A percentile compares a stretch with the other conserved stretches of the same genome.
phyloP scores from a whole-genome alignment of 2,113 vertebrate genomes.

The Glaucomys volans region DNA sequence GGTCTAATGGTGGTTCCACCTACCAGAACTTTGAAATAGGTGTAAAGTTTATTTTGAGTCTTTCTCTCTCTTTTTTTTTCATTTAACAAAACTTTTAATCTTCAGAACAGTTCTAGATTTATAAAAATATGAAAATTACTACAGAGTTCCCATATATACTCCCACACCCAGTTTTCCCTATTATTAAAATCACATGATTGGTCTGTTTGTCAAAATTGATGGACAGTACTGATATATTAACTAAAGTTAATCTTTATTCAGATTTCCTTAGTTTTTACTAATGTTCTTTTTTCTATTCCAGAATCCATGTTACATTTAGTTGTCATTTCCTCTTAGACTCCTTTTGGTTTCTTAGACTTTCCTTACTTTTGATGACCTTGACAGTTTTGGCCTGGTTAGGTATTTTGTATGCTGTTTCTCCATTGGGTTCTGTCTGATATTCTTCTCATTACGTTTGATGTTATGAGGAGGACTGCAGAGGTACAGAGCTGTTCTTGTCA shows the following conservation, averaged over 20 bases:
- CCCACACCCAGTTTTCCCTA: not conserved
- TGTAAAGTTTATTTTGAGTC: not conserved
- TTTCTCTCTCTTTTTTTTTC: not conserved
- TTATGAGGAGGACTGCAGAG: not conserved
- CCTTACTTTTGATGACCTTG: not conserved
- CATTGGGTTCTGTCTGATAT: not conserved
- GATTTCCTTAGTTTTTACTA: not conserved
- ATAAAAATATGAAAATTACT: not conserved
- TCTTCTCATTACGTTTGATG: not conserved
- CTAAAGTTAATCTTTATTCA: not conserved
- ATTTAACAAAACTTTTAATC: not conserved
- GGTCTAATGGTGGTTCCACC: not conserved
- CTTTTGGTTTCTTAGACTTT: constrained; percentile 20
- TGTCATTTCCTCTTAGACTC: not conserved
- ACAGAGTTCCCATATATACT: not conserved
- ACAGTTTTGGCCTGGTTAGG: not conserved
- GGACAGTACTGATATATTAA: not conserved
- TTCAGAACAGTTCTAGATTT: constrained; percentile 35
- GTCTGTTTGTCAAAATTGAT: not conserved
- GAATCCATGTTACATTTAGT: not conserved
- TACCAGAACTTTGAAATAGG: not conserved
- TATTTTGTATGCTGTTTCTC: not conserved
- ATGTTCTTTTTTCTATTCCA: not conserved
- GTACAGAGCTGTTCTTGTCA: not conserved
- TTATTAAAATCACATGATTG: not conserved